Base-by-base conservation (phyloP, 2,888 invertebrate genomes). In the Andrena fulva region DNA sequence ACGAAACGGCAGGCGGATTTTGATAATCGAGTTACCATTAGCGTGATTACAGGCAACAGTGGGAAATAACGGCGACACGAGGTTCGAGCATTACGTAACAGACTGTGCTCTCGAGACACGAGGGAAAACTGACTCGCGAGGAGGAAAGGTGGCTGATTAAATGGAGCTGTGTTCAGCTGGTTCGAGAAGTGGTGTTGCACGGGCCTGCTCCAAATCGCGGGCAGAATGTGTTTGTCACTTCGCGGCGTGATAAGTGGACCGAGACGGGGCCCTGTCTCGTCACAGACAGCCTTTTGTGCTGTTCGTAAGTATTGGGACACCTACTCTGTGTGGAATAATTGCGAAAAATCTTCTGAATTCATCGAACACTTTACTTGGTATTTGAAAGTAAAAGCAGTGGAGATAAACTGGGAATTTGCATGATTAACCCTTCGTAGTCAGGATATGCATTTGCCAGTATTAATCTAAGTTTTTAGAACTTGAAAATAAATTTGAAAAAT, bases 211-310 rank as follows among this genome's bases (percentile, higher is more conserved):
- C 86, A 86, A 87, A 87, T 87, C 85, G 85, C 80, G 83, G 86
- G 83, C 83, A 83, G 87, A 88, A 88, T 86, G 80, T 82, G 82
- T 74, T 87, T 82, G 83, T 74, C 74, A 82, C 81, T 83, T 78
- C 80, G 79, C 73, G 82, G 29, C 54, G 86, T 66, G 88, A 86
- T 90, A 92, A 91, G 91, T 91, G 91, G 91, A 92, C 91, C 91
- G 91, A 88, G 90, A 91, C 92, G 73, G 72, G 82, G 85, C 87
- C 86, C 80, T 83, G 82, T 79, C 77, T 82, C 85, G 88, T 89
- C 88, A 87, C 85, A 90, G 78, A 79, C 80, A 84, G 85, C 71
- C 90, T 90, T 84, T 83, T 83, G 71, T 84, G 59, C 56, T 4
- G 42, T 42, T 42, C 42, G 42, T 42, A 42, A 42, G 42, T 42